phyloP scores from a whole-genome alignment of 2,888 invertebrate genomes.

The Mesorhabditis belari region DNA sequence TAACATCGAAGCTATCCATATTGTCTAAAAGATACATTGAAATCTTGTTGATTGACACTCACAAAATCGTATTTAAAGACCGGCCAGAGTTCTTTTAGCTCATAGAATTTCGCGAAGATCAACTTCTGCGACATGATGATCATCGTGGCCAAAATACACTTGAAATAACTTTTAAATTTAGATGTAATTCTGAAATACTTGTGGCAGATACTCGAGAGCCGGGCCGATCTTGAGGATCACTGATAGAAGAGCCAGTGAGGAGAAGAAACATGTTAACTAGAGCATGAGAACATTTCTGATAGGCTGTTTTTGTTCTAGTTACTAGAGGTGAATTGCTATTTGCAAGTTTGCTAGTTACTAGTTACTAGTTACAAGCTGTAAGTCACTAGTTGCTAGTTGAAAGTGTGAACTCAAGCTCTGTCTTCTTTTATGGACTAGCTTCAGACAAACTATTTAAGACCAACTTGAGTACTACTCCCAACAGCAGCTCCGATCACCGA shows the following conservation, averaged over 20 bases:
- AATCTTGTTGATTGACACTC: conserved; percentile 3
- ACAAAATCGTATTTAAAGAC: conserved; percentile 50
- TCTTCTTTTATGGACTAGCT: no score
- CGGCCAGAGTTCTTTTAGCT: conserved; percentile 45
- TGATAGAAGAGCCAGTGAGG: conserved; percentile 41
- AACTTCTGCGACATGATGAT: conserved; percentile 45
- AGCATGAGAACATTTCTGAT: no score
- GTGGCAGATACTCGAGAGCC: conserved; percentile 46
- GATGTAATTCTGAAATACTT: no score
- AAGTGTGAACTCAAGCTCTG: no score
- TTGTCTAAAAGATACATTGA: conserved; percentile 22
- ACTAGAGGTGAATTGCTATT: no score
- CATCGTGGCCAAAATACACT: conserved; percentile 45
- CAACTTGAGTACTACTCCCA: conserved; percentile 45
- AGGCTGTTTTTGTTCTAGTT: no score
- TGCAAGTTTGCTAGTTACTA: no score
- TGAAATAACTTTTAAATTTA: no score
- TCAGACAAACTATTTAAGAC: no score
- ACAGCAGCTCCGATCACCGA: conserved; percentile 48
- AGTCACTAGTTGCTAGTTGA: no score
- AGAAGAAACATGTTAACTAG: conserved; percentile 45
- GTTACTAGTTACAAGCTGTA: no score
- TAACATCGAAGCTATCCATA: conserved; percentile 43
- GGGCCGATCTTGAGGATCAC: conserved; percentile 49
- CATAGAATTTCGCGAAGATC: conserved; percentile 40